Evolutionary conservation across 2,113 vertebrate genomes (phyloP), one percentile per base, ranked within the genome.

Genomic region (Pontoporia blainvillei): DNA sequence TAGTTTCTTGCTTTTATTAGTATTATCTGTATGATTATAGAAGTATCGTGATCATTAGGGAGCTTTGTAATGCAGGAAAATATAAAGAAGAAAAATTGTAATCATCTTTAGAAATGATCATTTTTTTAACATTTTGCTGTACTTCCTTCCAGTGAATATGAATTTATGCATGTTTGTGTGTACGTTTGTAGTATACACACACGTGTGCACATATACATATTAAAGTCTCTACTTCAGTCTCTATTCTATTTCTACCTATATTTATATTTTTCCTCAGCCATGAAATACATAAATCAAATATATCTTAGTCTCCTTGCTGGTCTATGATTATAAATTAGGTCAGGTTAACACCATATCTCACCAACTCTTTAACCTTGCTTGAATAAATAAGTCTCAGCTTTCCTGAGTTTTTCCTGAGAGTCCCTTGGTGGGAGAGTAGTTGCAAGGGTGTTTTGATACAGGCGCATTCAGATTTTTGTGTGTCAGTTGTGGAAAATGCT

Each of bases 1-100:
- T 78, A 57, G 59, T 52, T 67, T 69, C 54, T 90, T 73, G 11
- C 18, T 72, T 88, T 49, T 67, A 78, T 85, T 81, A 66, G 34
- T 81, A 36, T 9, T 69, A 57, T 11, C 73, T 79, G 18, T 10
- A 31, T 31, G 75, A 75, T 66, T 86, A 39, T 23, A 78, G 31
- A 91, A 69, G 10, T 21, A 49, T 6, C 57, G 12, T 46, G 46
- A 73, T 83, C 81, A n/a, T 67, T 49, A 82, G 10, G 61, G 34
- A 52, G 75, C 6, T 12, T 21, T 41, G 64, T 87, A 72, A 92
- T 57, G 64, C 29, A 41, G 52, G 14, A 34, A 90, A 62, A 71
- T 54, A 69, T 31, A 17, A 79, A 84, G 52, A 82, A 61, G 59
- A 62, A 86, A 86, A 34, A 13, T 23, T 29, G 0, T 52, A n/a